A percentile compares a stretch with the other conserved stretches of the same genome.
Conservation (phyloP, 2,797 vertebrate genomes). For the Chaetophractus vellerosus region DNA sequence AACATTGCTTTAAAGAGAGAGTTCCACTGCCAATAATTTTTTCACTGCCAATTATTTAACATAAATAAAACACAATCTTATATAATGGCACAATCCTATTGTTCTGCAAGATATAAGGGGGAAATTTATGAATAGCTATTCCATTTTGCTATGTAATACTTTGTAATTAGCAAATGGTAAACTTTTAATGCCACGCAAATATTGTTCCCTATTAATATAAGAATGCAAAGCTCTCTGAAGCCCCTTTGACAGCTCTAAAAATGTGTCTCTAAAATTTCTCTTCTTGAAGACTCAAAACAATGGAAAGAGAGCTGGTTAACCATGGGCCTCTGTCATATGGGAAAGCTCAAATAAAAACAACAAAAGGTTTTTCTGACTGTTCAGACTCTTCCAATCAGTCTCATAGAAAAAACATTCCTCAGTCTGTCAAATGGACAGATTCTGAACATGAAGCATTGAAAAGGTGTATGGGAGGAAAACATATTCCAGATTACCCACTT, state of each 20-base stretch:
- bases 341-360: slow-evolving; percentile 64
- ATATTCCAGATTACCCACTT: slow-evolving; percentile 61
- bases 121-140: not conserved
- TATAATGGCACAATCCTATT: slow-evolving; percentile 7
- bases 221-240: not conserved
- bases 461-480: not conserved
- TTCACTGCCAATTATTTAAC: not conserved
- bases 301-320: not conserved
- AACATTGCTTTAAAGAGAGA: slow-evolving; percentile 12
- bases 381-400: slow-evolving; percentile 52
- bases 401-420: slow-evolving; percentile 66
- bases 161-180: not conserved
- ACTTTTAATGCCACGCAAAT: slow-evolving; percentile 44
- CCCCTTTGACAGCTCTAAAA: slow-evolving; percentile 43
- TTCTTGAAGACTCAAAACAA: slow-evolving; percentile 55
- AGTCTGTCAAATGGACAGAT: slow-evolving; percentile 56
- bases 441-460: slow-evolving; percentile 50
- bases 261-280: slow-evolving; percentile 23
- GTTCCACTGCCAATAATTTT: not conserved
- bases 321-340: not conserved
- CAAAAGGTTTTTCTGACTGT: slow-evolving; percentile 45
- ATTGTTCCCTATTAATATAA: slow-evolving; percentile 33
- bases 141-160: slow-evolving; percentile 9
- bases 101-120: not conserved
- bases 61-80: slow-evolving; percentile 22